phyloP scores from a whole-genome alignment of 2,797 vertebrate species.

The Spondyliosoma cantharus region DNA sequence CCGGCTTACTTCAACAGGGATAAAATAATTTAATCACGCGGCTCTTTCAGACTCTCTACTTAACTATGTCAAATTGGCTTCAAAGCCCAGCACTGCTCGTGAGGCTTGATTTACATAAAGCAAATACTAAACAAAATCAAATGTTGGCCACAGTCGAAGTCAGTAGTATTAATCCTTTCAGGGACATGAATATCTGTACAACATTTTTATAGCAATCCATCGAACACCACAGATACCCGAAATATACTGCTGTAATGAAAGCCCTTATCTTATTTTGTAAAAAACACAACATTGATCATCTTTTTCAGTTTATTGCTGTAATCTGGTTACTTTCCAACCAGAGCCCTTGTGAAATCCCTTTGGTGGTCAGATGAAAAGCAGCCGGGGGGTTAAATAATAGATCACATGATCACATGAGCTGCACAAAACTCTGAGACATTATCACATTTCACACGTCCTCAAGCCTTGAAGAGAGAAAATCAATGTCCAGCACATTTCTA shows the following conservation, averaged over 20 bases:
- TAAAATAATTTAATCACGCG: too few species aligned
- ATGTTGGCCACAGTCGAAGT: neutral
- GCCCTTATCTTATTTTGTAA: neutral
- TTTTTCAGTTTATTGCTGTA: neutral
- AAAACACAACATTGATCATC: neutral
- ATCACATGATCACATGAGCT: conserved; percentile 10
- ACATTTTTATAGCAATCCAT: neutral
- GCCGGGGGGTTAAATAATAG: conserved; percentile 3
- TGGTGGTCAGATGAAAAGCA: conserved; percentile 22
- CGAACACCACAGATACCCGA: neutral
- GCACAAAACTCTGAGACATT: conserved; percentile 2
- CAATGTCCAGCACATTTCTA: neutral
- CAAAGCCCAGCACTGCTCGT: too few species aligned
- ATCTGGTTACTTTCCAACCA: neutral
- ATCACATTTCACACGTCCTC: neutral
- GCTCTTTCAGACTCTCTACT: too few species aligned
- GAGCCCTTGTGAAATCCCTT: neutral
- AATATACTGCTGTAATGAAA: neutral
- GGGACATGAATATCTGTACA: neutral
- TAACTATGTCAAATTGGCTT: too few species aligned
- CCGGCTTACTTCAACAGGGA: too few species aligned
- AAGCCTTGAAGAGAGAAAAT: neutral
- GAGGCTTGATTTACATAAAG: neutral
- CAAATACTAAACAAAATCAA: neutral
- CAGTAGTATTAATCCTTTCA: too few species aligned